phyloP scores from a whole-genome alignment of 2,113 vertebrate species.

The Colistium nudipinnis region DNA sequence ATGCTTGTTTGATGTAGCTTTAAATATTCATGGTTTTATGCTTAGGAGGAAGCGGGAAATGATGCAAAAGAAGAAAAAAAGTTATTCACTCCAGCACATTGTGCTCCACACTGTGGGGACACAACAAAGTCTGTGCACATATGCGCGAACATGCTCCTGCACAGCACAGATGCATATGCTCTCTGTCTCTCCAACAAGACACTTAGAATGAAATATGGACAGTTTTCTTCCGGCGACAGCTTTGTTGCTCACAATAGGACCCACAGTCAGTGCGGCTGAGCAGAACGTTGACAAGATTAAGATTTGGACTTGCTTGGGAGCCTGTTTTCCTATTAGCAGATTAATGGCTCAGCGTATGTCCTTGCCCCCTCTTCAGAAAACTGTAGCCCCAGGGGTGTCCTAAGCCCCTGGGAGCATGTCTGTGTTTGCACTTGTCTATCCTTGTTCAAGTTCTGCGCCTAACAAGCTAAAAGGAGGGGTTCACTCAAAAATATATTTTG shows the following conservation, averaged over 20 bases:
- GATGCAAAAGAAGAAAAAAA: slow-evolving; percentile 69
- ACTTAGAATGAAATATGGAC: slow-evolving; percentile 61
- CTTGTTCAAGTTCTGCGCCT: slow-evolving; percentile 19
- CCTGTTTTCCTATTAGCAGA: slow-evolving; percentile 62
- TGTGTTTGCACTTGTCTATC: slow-evolving; percentile 55
- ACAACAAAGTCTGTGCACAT: slow-evolving; percentile 12
- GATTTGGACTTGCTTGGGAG: slow-evolving; percentile 45
- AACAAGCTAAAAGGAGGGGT: slow-evolving; percentile 35
- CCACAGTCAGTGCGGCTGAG: slow-evolving; percentile 47
- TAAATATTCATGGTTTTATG: slow-evolving; percentile 82
- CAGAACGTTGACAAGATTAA: slow-evolving; percentile 71
- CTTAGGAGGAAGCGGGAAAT: slow-evolving; percentile 75
- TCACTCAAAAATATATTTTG: slow-evolving; percentile 9
- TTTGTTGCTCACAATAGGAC: slow-evolving; percentile 57
- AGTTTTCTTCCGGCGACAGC: slow-evolving; percentile 43
- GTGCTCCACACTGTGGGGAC: slow-evolving; percentile 37
- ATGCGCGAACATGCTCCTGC: slow-evolving; percentile 30
- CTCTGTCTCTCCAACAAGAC: slow-evolving; percentile 48
- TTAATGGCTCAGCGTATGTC: slow-evolving; percentile 62
- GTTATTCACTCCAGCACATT: slow-evolving; percentile 49
- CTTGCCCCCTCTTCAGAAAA: slow-evolving; percentile 36
- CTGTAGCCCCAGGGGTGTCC: slow-evolving; percentile 47
- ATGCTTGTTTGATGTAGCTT: slow-evolving; percentile 81
- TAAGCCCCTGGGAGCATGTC: slow-evolving; percentile 37
- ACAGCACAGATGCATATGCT: slow-evolving; percentile 17